phyloP scores from a whole-genome alignment of 1,140 invertebrate species.

The Rhopalosiphum padi region DNA sequence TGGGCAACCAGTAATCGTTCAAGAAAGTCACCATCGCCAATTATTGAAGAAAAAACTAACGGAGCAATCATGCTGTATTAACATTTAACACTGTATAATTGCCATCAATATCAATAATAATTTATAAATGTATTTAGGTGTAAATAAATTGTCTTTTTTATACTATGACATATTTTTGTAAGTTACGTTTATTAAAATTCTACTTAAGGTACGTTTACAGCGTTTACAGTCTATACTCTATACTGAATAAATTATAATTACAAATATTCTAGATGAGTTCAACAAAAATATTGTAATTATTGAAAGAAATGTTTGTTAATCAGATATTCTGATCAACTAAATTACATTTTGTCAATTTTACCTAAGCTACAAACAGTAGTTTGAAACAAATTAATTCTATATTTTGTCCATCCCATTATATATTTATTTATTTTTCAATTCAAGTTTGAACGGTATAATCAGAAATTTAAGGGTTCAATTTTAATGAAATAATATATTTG shows the following conservation, averaged over 20 bases:
- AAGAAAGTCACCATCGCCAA: conserved; percentile 71
- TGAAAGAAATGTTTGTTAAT: not conserved
- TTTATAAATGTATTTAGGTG: conserved; percentile 17
- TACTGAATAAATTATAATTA: not conserved
- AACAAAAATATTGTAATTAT: not conserved
- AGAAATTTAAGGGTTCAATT: not conserved
- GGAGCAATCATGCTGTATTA: conserved; percentile 86
- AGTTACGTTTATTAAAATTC: not conserved
- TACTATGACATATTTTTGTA: not conserved
- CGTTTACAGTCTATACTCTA: not conserved
- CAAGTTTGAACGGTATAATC: not conserved
- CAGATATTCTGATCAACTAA: too few relatives aligned
- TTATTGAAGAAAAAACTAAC: conserved; percentile 81
- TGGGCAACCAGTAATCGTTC: conserved; percentile 74
- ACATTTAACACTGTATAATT: not conserved
- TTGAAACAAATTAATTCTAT: not conserved
- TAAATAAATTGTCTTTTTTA: conserved; percentile 29
- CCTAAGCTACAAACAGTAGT: not conserved
- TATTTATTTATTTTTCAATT: too few relatives aligned
- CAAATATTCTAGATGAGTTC: not conserved
- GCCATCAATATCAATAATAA: not conserved
- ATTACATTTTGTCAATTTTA: not conserved
- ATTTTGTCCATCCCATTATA: not conserved
- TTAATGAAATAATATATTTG: not conserved
- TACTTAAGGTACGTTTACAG: not conserved